A percentile compares a stretch with the other conserved stretches of the same genome.
Evolutionary conservation across 2,888 invertebrate genomes (phyloP).

Genomic region (Volucella inanis): DNA sequence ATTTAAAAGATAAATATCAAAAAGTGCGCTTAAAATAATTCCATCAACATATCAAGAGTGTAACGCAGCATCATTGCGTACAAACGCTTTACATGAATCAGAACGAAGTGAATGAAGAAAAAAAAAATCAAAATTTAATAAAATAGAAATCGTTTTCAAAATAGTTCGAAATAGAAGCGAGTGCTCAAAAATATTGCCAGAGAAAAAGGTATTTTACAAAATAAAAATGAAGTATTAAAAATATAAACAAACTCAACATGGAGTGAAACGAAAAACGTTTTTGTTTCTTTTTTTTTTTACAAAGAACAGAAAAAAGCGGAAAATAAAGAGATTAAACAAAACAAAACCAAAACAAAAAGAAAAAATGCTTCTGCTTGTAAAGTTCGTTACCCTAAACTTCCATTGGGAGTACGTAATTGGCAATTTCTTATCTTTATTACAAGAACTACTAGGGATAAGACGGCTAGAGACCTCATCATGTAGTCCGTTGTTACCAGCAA

Average conservation of each 20-base stretch:
- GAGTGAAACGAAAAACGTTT: neutral
- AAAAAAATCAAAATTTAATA: conserved; percentile 3
- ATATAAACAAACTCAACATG: conserved; percentile 2
- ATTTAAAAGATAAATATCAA: conserved; percentile 48
- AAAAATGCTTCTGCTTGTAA: conserved; percentile 69
- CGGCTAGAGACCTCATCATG: conserved; percentile 84
- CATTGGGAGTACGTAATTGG: conserved; percentile 86
- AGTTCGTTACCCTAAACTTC: conserved; percentile 85
- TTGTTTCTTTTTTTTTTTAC: conserved; percentile 29
- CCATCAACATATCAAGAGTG: conserved; percentile 33
- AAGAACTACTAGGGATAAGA: conserved; percentile 83
- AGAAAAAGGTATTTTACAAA: conserved; percentile 15
- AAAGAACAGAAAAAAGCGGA: conserved; percentile 31
- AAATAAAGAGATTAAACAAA: conserved; percentile 70
- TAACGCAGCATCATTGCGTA: conserved; percentile 47
- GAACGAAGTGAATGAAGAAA: neutral
- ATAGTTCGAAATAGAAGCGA: conserved; percentile 47
- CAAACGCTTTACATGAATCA: conserved; percentile 43
- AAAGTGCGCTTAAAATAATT: conserved; percentile 52
- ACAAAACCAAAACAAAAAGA: conserved; percentile 59
- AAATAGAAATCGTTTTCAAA: conserved; percentile 10
- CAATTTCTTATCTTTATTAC: conserved; percentile 83
- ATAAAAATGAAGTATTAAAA: conserved; percentile 14
- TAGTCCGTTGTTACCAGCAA: conserved; percentile 70
- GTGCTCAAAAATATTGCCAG: conserved; percentile 53